Percentiles rank a stretch among this genome's conserved stretches.
Evolutionary conservation across 2,797 vertebrate species (phyloP).

Genomic region (Argyrosomus regius): DNA sequence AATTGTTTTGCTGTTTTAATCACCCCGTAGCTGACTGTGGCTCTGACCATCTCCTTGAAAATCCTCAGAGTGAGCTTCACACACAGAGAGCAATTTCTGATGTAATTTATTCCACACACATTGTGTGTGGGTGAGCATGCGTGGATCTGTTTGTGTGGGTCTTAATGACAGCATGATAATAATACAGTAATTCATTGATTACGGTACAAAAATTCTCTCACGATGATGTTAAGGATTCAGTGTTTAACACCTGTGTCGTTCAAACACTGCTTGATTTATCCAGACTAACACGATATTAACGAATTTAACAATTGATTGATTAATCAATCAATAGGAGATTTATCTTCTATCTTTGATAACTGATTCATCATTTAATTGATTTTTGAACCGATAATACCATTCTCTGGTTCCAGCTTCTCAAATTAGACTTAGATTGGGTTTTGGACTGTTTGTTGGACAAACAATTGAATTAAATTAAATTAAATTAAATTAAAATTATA

Average conservation of each 20-base stretch:
- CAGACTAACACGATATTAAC: not conserved
- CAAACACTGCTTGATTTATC: not conserved
- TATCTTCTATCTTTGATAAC: not conserved
- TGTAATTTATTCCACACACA: not conserved
- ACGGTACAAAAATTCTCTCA: not conserved
- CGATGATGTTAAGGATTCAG: not conserved
- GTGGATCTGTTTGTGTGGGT: not conserved
- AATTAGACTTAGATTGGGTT: not conserved
- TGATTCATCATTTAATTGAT: no score
- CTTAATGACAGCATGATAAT: slow-evolving; percentile 10
- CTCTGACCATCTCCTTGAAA: slow-evolving; percentile 57
- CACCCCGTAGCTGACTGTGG: slow-evolving; percentile 15
- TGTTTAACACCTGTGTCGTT: not conserved
- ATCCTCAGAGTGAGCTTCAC: slow-evolving; percentile 14
- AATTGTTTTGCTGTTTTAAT: no score
- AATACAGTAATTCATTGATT: slow-evolving; percentile 24
- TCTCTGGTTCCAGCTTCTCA: not conserved
- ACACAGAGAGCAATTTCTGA: slow-evolving; percentile 11
- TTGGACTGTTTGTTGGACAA: not conserved
- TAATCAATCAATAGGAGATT: not conserved
- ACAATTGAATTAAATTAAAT: not conserved
- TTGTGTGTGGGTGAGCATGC: not conserved
- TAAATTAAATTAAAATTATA: not conserved
- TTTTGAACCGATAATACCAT: not conserved
- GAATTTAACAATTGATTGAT: not conserved